Evolutionary conservation across 53 echinoderm and acorn worm species (phyloP).

Genomic region (Patiria pectinifera): DNA sequence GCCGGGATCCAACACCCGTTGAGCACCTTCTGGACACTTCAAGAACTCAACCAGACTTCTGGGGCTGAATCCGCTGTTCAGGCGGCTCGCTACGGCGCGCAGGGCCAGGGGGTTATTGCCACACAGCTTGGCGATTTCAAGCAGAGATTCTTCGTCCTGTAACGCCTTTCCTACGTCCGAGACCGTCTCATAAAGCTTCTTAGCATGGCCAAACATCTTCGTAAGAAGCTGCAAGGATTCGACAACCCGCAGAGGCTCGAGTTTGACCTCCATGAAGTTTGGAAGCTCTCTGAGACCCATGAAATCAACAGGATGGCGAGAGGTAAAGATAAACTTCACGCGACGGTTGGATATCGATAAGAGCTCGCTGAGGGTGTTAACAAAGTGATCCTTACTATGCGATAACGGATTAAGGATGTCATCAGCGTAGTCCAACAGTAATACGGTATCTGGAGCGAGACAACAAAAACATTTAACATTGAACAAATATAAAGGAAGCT

Average conservation of each 20-base stretch:
- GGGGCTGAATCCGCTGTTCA: slow-evolving; percentile 68
- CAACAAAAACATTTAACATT: background rate
- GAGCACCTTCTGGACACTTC: slow-evolving; percentile 58
- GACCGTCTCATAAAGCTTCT: background rate
- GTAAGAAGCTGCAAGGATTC: slow-evolving; percentile 81
- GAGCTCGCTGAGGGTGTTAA: slow-evolving; percentile 77
- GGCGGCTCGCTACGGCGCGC: slow-evolving; percentile 85
- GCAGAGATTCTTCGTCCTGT: slow-evolving; percentile 64
- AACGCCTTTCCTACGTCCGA: slow-evolving; percentile 10
- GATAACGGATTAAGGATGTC: slow-evolving; percentile 80
- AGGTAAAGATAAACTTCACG: slow-evolving; percentile 86
- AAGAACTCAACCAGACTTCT: slow-evolving; percentile 68
- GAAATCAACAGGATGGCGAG: slow-evolving; percentile 73
- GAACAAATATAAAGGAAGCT: background rate
- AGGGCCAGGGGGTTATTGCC: slow-evolving; percentile 89
- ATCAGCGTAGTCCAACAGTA: slow-evolving; percentile 92
- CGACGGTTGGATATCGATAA: slow-evolving; percentile 53
- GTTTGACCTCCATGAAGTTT: slow-evolving; percentile 75
- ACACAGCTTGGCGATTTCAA: slow-evolving; percentile 72
- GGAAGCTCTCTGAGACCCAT: slow-evolving; percentile 14
- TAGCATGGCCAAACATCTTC: slow-evolving; percentile 58
- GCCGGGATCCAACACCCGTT: slow-evolving; percentile 64
- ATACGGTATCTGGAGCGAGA: slow-evolving; percentile 69
- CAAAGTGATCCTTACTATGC: slow-evolving; percentile 77
- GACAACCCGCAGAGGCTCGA: slow-evolving; percentile 73